Percentiles rank a stretch among this genome's conserved stretches.
phyloP scores from a whole-genome alignment of 2,797 vertebrate species.

The Adrianichthys oophorus region DNA sequence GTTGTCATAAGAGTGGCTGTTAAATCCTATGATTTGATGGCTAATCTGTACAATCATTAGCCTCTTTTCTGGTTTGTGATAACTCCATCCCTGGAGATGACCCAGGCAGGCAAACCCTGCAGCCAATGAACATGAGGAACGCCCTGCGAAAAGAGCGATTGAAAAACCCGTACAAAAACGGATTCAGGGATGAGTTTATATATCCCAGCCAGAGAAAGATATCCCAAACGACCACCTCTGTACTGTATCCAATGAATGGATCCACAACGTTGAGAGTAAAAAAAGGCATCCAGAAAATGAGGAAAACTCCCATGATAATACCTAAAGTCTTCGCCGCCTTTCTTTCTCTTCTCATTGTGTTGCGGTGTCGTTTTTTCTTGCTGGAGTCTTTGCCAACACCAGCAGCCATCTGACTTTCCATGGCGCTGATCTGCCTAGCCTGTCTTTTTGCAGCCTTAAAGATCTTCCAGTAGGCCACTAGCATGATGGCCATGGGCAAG shows the following conservation, averaged over 20 bases:
- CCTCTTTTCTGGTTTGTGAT: constrained; percentile 73
- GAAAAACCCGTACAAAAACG: constrained; percentile 81
- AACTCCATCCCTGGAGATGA: constrained; percentile 74
- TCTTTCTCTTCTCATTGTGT: constrained; percentile 73
- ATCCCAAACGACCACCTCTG: constrained; percentile 75
- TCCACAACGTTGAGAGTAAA: constrained; percentile 82
- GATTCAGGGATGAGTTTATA: constrained; percentile 83
- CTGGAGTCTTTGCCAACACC: constrained; percentile 73
- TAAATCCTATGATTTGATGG: constrained; percentile 22
- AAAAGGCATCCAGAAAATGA: constrained; percentile 83
- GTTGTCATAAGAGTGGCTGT: not conserved
- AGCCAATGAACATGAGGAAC: constrained; percentile 81
- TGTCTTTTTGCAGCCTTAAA: constrained; percentile 81
- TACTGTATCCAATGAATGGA: constrained; percentile 79
- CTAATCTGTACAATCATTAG: constrained; percentile 53
- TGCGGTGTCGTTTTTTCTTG: constrained; percentile 76
- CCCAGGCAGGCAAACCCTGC: constrained; percentile 73
- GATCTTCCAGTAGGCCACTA: constrained; percentile 83
- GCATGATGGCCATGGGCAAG: constrained; percentile 78
- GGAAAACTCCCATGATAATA: constrained; percentile 83
- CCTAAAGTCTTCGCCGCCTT: constrained; percentile 84
- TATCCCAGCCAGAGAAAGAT: constrained; percentile 83
- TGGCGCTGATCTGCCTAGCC: constrained; percentile 79
- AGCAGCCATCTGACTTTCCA: constrained; percentile 79
- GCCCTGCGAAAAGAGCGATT: constrained; percentile 81